Percentiles rank a stretch among this genome's conserved stretches.
Conservation (phyloP, 2,888 invertebrate species). For the Pristionchus mayeri region DNA sequence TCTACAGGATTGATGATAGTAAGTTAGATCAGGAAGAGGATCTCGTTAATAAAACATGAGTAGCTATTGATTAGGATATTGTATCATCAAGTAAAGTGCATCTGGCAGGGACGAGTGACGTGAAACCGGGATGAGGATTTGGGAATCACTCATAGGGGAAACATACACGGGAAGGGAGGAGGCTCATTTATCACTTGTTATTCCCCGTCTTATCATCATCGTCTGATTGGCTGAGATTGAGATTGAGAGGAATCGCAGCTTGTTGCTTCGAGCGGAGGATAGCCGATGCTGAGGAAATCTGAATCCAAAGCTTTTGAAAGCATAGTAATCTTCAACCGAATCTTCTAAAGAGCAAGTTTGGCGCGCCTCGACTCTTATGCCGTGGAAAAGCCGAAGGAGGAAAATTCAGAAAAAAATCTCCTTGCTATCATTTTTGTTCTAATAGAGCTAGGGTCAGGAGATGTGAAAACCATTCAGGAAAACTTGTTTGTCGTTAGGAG, state of each 20-base stretch:
- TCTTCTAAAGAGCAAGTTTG: too few species aligned
- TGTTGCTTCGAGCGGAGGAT: constrained; percentile 64
- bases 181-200: constrained; percentile 5
- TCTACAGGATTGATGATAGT: constrained; percentile 17
- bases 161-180: not conserved
- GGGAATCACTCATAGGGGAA: constrained; percentile 5
- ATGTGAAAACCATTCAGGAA: too few species aligned
- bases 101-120: not conserved
- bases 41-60: constrained; percentile 3
- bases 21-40: not conserved
- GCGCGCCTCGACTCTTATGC: too few species aligned
- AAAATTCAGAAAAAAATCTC: too few species aligned
- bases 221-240: constrained; percentile 51
- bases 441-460: too few species aligned
- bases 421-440: too few species aligned
- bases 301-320: not conserved
- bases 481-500: too few species aligned
- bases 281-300: constrained; percentile 52
- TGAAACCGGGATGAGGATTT: not conserved
- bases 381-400: too few species aligned
- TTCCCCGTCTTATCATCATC: constrained; percentile 52
- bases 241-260: constrained; percentile 64
- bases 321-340: not conserved
- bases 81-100: constrained; percentile 1
- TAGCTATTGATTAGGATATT: constrained; percentile 29